Base-by-base conservation (phyloP, 53 echinoderm and acorn worm genomes). In the Hippasteria phrygiana region DNA sequence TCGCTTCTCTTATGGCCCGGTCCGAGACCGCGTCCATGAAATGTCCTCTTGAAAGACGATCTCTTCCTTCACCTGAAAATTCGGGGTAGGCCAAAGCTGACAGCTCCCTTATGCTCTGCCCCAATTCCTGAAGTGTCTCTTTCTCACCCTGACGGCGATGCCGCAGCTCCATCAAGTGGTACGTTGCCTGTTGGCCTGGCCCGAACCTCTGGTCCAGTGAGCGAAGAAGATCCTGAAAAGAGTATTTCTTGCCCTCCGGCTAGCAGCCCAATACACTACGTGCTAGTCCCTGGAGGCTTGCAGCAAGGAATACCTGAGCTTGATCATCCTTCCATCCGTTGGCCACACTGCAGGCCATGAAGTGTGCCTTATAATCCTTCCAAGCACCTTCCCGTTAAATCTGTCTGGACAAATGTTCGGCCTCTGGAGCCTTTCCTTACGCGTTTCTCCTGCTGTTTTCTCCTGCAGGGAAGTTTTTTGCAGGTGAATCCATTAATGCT, bases 341-440 rank as follows among this genome's bases (percentile, higher is more conserved):
- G 6, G 90, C 90, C 29, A 74, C 4, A 13, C 75, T 16, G 42
- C 90, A 90, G 2, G 90, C 90, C 28, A 62, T 48, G 35, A 90
- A 90, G 83, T 90, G 90, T 22, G 62, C 74, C 64, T 53, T 71
- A 34, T 89, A 89, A 8, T 89, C 89, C 34, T 71, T 89, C 89
- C 80, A 89, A 3, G 84, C 13, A 43, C 28, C 28, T 90, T 90
- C 13, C 83, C 90, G 63, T 62, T 82, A 24, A 83, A 90, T 24
- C 64, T 55, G 26, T 90, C 84, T 9, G 84, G 90, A 46, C 34
- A 40, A 13, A 90, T 90, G 40, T 83, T 90, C 0, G 90, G 90
- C 27, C 33, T 76, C 53, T 43, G n/a, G n/a, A n/a, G n/a, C n/a
- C n/a, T n/a, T n/a, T n/a, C n/a, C n/a, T n/a, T n/a, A n/a, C n/a